Conservation (phyloP, 2,888 invertebrate genomes). For the Eupithecia pulchellata region DNA sequence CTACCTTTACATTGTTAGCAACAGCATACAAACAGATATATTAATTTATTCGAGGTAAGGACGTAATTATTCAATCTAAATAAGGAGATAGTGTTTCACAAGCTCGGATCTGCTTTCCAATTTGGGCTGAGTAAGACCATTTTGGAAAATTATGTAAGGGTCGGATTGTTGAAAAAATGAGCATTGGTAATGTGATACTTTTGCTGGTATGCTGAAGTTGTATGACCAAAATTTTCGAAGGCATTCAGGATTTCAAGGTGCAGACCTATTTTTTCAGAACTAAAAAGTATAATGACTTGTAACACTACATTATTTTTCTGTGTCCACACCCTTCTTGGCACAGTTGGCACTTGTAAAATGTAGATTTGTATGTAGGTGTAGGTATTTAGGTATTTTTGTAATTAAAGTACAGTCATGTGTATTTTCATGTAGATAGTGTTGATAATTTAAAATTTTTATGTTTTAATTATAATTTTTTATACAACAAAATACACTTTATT, state of each 20-base stretch:
- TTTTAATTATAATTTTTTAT: too few relatives aligned
- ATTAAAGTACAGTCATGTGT: too few relatives aligned
- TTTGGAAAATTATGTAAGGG: constrained; percentile 43
- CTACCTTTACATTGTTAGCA: too few relatives aligned
- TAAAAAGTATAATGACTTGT: too few relatives aligned
- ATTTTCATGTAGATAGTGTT: too few relatives aligned
- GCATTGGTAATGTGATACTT: constrained; percentile 17
- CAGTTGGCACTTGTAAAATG: too few relatives aligned
- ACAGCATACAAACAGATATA: constrained; percentile 45
- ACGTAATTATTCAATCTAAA: constrained; percentile 38
- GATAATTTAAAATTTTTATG: too few relatives aligned
- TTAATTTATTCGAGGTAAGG: constrained; percentile 44
- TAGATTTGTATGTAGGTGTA: too few relatives aligned
- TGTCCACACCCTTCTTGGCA: too few relatives aligned
- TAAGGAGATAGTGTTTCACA: constrained; percentile 43
- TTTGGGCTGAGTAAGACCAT: constrained; percentile 37
- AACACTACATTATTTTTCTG: too few relatives aligned
- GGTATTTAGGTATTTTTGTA: too few relatives aligned
- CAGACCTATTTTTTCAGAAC: not conserved
- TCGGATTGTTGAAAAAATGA: constrained; percentile 16
- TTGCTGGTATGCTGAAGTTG: constrained; percentile 16
- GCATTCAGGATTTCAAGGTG: constrained; percentile 17
- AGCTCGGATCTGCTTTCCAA: constrained; percentile 39
- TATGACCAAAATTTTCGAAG: constrained; percentile 8
- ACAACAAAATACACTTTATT: too few relatives aligned